These are phyloP conservation scores for Lithodes maja DNA, from an alignment of 2,888 invertebrate genomes.

Conservation along the genomic window DNA sequence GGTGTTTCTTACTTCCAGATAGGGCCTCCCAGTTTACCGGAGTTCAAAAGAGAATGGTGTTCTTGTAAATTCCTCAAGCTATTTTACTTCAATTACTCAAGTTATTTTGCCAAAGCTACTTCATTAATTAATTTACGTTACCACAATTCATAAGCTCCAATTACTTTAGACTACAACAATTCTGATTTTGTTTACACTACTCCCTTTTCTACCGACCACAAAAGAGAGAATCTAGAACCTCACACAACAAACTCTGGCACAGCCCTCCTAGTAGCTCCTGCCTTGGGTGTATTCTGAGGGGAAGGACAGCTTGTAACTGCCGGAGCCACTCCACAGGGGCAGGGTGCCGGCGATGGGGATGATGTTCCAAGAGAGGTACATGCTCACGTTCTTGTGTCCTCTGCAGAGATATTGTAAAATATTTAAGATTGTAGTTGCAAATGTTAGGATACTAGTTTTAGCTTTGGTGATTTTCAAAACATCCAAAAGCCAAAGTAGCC, in stretches of 20 bases:
- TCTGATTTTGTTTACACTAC: too few species aligned
- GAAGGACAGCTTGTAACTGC: conserved; percentile 91
- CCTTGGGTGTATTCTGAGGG: conserved; percentile 87
- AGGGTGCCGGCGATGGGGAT: conserved; percentile 98
- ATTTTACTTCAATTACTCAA: too few species aligned
- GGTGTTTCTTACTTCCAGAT: too few species aligned
- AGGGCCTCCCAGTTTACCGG: too few species aligned
- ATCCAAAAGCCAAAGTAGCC: neutral
- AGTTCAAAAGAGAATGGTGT: too few species aligned
- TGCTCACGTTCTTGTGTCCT: conserved; percentile 93
- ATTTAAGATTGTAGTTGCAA: conserved; percentile 47
- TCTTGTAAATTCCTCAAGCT: too few species aligned
- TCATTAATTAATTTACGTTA: too few species aligned
- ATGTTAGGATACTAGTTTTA: conserved; percentile 41
- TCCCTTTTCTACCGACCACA: neutral
- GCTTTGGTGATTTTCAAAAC: neutral
- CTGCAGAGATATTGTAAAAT: conserved; percentile 77
- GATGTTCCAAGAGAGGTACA: conserved; percentile 97
- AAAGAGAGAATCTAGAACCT: neutral
- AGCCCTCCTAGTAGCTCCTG: conserved; percentile 43
- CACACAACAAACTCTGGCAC: neutral
- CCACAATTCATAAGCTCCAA: too few species aligned
- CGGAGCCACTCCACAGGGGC: conserved; percentile 88
- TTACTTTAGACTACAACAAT: too few species aligned
- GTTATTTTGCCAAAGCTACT: too few species aligned